A percentile compares a stretch with the other conserved stretches of the same genome.
phyloP scores from a whole-genome alignment of 2,113 vertebrate genomes.

The Isichthys henryi region DNA sequence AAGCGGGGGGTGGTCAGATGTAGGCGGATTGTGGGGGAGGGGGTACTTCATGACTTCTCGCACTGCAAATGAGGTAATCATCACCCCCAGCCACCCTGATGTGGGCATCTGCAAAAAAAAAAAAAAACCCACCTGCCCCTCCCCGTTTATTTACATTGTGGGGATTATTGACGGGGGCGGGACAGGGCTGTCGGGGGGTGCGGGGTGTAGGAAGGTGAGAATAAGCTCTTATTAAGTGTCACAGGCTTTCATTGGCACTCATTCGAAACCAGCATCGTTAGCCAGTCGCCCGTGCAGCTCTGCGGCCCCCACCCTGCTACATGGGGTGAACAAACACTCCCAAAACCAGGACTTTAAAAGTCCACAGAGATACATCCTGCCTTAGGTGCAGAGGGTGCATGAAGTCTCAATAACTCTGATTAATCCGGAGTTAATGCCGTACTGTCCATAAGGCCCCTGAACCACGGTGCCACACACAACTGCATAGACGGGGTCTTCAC shows the following conservation, averaged over 20 bases:
- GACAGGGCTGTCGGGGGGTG: not conserved
- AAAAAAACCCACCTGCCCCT: not conserved
- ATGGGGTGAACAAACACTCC: not conserved
- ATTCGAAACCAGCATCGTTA: constrained; percentile 23
- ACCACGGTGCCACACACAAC: not conserved
- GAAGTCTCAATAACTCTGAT: not conserved
- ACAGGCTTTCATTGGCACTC: constrained; percentile 5
- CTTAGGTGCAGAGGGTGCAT: not conserved
- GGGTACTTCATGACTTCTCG: constrained; percentile 39
- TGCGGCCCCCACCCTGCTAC: not conserved
- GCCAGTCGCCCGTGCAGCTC: not conserved
- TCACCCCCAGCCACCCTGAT: constrained; percentile 11
- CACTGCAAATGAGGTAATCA: constrained; percentile 54
- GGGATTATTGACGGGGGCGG: not conserved
- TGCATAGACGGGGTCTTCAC: not conserved
- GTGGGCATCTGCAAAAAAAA: not conserved
- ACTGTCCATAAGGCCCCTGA: not conserved
- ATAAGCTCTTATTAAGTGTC: constrained; percentile 9
- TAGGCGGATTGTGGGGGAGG: constrained; percentile 30
- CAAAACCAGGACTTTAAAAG: not conserved
- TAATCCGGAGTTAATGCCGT: not conserved
- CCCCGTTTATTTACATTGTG: not conserved
- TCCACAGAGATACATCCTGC: not conserved
- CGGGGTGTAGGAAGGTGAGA: not conserved
- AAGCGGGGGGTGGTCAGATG: not conserved